A percentile compares a stretch with the other conserved stretches of the same genome.
Evolutionary conservation across 2,113 vertebrate species (phyloP).

Genomic region (Hirundichthys speculiger): DNA sequence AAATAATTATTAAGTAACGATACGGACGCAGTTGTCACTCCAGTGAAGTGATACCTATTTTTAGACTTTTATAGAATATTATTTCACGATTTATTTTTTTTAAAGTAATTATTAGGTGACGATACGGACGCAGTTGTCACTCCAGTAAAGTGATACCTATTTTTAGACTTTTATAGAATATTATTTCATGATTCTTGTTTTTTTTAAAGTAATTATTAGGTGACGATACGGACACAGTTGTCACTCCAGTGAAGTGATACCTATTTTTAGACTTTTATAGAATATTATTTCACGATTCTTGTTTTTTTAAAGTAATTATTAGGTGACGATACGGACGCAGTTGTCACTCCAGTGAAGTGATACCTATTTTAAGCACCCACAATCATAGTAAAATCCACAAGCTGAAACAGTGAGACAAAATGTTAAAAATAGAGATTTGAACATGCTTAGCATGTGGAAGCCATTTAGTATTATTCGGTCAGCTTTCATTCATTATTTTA

Average conservation of each 20-base stretch:
- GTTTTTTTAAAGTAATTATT: neutral
- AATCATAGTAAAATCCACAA: slow-evolving; percentile 9
- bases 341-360: slow-evolving; percentile 17
- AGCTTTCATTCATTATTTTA: neutral
- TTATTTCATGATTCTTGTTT: too few relatives aligned
- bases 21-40: neutral
- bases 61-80: too few relatives aligned
- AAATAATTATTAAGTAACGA: neutral
- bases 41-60: slow-evolving; percentile 41
- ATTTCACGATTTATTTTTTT: too few relatives aligned
- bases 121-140: neutral
- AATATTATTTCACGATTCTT: too few relatives aligned
- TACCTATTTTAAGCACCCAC: slow-evolving; percentile 27
- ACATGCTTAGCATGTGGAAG: slow-evolving; percentile 16
- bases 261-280: slow-evolving; percentile 40
- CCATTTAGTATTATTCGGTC: neutral
- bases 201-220: neutral
- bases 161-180: too few relatives aligned
- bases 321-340: neutral
- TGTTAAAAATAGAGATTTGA: slow-evolving; percentile 55
- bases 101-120: neutral
- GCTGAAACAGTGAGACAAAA: slow-evolving; percentile 24
- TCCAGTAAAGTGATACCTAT: slow-evolving; percentile 34
- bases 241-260: slow-evolving; percentile 18
- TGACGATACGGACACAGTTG: neutral